These are phyloP conservation scores for Polypedilum pembai DNA, from an alignment of 1,140 invertebrate genomes.

Conservation along the genomic window DNA sequence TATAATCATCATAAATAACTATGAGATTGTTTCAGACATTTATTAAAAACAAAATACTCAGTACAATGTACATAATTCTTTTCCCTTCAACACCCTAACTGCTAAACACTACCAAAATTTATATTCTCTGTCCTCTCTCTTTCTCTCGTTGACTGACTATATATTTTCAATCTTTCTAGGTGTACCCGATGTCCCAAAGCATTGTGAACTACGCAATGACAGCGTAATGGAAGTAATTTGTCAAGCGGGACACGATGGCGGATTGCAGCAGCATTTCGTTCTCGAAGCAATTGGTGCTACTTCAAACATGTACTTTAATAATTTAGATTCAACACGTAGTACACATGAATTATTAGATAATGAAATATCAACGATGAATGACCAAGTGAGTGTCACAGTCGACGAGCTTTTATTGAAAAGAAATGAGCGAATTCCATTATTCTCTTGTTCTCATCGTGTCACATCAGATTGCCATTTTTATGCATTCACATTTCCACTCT, in stretches of 20 bases:
- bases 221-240: conserved; percentile 64
- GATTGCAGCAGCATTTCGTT: conserved; percentile 72
- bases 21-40: conserved; percentile 10
- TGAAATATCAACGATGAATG: conserved; percentile 52
- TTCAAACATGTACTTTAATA: conserved; percentile 40
- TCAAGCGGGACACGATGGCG: conserved; percentile 68
- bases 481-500: background rate
- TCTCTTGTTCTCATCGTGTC: background rate
- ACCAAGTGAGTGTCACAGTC: conserved; percentile 45
- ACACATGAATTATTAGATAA: conserved; percentile 47
- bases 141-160: background rate
- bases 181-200: conserved; percentile 58
- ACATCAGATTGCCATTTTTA: background rate
- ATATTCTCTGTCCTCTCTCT: background rate
- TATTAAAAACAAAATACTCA: conserved; percentile 18
- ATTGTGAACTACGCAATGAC: conserved; percentile 61
- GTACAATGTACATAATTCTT: background rate
- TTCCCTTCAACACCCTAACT: background rate
- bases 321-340: conserved; percentile 36
- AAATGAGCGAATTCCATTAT: background rate
- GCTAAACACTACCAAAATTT: background rate
- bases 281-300: conserved; percentile 66
- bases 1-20: too few relatives aligned
- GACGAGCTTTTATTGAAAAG: background rate
- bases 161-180: conserved; percentile 45